A percentile compares a stretch with the other conserved stretches of the same genome.
Evolutionary conservation across 2,113 vertebrate genomes (phyloP).

Genomic region (Erythrolamprus reginae): DNA sequence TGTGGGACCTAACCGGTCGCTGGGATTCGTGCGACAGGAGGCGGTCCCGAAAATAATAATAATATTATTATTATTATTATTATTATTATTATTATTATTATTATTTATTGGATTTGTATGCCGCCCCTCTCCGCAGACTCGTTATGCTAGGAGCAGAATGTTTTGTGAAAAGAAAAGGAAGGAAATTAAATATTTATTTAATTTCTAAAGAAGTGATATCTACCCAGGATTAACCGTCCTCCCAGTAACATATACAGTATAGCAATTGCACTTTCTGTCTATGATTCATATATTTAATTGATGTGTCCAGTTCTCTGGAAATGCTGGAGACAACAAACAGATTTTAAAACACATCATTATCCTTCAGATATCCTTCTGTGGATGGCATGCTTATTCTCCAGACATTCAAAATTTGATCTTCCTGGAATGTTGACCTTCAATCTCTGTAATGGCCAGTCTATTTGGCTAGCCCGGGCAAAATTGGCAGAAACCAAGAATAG

Average conservation of each 20-base stretch:
- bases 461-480: background rate
- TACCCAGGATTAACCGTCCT: background rate
- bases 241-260: background rate
- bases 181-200: background rate
- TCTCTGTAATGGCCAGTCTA: background rate
- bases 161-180: background rate
- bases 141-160: background rate
- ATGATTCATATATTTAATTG: background rate
- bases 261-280: background rate
- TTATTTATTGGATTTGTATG: no score
- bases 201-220: background rate
- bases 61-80: no score
- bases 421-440: background rate
- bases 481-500: background rate
- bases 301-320: background rate
- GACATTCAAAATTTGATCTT: background rate
- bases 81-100: no score
- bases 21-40: no score
- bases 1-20: no score
- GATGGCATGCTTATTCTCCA: background rate
- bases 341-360: background rate
- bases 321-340: background rate
- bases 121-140: no score
- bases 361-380: background rate
- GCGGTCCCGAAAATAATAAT: no score